A percentile compares a stretch with the other conserved stretches of the same genome.
phyloP scores from a whole-genome alignment of 2,113 vertebrate species.

The Elgaria multicarinata region DNA sequence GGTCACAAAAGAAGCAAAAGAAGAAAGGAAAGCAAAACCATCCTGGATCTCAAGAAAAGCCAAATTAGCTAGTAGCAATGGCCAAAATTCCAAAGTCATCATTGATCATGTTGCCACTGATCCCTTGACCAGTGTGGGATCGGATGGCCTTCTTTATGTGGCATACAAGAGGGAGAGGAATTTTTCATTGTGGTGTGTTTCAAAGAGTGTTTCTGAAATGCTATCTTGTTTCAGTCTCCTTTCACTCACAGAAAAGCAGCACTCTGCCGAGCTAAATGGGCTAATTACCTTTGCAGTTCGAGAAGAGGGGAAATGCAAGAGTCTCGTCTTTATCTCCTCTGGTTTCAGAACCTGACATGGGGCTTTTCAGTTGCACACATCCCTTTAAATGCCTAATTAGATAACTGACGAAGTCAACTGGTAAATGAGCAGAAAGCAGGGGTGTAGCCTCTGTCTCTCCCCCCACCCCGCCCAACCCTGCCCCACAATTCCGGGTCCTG shows the following conservation, averaged over 20 bases:
- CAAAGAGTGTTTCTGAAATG: slow-evolving; percentile 88
- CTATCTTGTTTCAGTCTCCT: slow-evolving; percentile 82
- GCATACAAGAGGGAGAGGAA: slow-evolving; percentile 79
- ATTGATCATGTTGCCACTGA: slow-evolving; percentile 49
- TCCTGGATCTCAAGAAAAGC: slow-evolving; percentile 54
- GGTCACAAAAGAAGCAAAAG: slow-evolving; percentile 36
- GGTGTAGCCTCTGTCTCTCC: slow-evolving; percentile 58
- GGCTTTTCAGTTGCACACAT: slow-evolving; percentile 84
- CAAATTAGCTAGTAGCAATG: slow-evolving; percentile 51
- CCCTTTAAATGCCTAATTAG: slow-evolving; percentile 94
- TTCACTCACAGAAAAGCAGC: slow-evolving; percentile 82
- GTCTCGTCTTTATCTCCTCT: slow-evolving; percentile 84
- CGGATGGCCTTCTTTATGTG: slow-evolving; percentile 67
- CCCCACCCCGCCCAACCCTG: background rate
- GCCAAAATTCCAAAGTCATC: slow-evolving; percentile 58
- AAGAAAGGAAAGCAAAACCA: slow-evolving; percentile 40
- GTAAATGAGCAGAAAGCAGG: slow-evolving; percentile 80
- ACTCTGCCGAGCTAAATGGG: slow-evolving; percentile 87
- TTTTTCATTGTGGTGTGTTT: slow-evolving; percentile 87
- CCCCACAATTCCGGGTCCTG: slow-evolving; percentile 49
- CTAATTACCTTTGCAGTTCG: slow-evolving; percentile 89
- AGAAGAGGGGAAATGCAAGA: slow-evolving; percentile 67
- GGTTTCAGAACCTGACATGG: slow-evolving; percentile 84
- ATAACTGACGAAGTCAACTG: slow-evolving; percentile 84
- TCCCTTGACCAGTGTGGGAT: slow-evolving; percentile 66